Evolutionary conservation across 2,797 vertebrate genomes (phyloP), one percentile per base, ranked within the genome.

Genomic region (Spea hammondii): DNA sequence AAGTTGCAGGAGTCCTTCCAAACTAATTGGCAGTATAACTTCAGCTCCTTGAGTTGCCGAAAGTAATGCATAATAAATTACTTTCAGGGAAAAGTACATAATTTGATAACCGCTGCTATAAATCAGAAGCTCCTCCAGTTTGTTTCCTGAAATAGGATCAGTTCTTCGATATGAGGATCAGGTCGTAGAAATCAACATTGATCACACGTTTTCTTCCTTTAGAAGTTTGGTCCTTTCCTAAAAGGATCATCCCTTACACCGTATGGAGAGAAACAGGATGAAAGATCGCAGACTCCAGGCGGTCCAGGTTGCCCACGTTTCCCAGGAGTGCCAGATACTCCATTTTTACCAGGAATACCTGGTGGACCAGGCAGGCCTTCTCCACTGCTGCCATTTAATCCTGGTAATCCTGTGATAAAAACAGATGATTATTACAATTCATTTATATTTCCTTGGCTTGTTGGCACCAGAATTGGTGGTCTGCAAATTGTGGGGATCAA

Each of bases 181-280:
- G 57, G 45, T 64, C 49, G 5, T 74, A 50, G 46, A 75, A 32
- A 8, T 54, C 0, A 51, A 10, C 47, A 74, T 13, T 47, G 54
- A 59, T 7, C n/a, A 47, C 5, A 45, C 17, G 7, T 49, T 69
- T 2, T 17, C 44, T 7, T 49, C 45, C 46, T 49, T 83, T 64
- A 94, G 82, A 93, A 85, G 69, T 92, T 90, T 11, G 92, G 93
- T 71, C 93, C 93, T 90, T 94, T 94, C 85, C 89, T 94, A 86
- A 92, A 94, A 65, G 87, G 89, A 50, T 87, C 84, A 51, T 93
- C 89, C 84, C 92, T 91, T 83, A 87, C 85, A 79, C 89, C 88
- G 83, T 92, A 94, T 66, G 83, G 88, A 81, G 91, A 91, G 84
- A 93, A 93, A 83, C 93, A 94, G 82, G 89, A 86, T 53, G 93